A percentile compares a stretch with the other conserved stretches of the same genome.
phyloP scores from a whole-genome alignment of 2,888 invertebrate species.

The Tineola bisselliella region DNA sequence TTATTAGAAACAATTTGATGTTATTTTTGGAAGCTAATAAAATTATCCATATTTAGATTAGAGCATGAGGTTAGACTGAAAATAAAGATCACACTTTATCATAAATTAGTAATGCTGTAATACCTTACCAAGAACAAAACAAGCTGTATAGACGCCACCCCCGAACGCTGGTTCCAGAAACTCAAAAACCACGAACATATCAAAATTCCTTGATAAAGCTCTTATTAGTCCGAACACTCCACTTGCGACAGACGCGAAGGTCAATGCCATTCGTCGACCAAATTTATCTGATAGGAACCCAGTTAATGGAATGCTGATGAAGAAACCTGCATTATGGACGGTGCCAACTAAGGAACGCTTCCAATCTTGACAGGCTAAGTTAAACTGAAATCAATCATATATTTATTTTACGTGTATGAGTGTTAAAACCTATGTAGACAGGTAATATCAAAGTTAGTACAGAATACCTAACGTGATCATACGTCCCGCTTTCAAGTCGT shows the following conservation, averaged over 20 bases:
- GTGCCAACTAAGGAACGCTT: constrained; percentile 79
- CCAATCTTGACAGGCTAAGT: constrained; percentile 76
- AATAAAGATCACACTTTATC: too few relatives aligned
- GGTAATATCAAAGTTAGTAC: too few relatives aligned
- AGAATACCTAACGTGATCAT: too few relatives aligned
- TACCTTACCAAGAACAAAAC: constrained; percentile 69
- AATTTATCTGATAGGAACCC: constrained; percentile 77
- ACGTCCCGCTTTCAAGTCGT: too few relatives aligned
- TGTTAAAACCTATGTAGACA: too few relatives aligned
- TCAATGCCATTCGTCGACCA: constrained; percentile 71
- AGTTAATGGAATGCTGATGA: constrained; percentile 75
- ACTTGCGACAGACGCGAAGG: constrained; percentile 63
- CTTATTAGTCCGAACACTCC: constrained; percentile 67
- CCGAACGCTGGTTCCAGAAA: constrained; percentile 68
- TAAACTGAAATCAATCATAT: constrained; percentile 62
- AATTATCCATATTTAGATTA: too few relatives aligned
- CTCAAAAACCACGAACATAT: constrained; percentile 68
- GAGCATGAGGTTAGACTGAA: too few relatives aligned
- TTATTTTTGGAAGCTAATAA: too few relatives aligned
- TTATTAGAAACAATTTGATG: background rate
- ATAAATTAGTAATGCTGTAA: too few relatives aligned
- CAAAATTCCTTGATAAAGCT: constrained; percentile 66
- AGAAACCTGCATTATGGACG: constrained; percentile 78
- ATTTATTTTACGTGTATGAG: too few relatives aligned
- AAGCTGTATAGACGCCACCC: constrained; percentile 68